Evolutionary conservation across 2,797 vertebrate species (phyloP), one percentile per base, ranked within the genome.

Genomic region (Anisognathus igniventris): DNA sequence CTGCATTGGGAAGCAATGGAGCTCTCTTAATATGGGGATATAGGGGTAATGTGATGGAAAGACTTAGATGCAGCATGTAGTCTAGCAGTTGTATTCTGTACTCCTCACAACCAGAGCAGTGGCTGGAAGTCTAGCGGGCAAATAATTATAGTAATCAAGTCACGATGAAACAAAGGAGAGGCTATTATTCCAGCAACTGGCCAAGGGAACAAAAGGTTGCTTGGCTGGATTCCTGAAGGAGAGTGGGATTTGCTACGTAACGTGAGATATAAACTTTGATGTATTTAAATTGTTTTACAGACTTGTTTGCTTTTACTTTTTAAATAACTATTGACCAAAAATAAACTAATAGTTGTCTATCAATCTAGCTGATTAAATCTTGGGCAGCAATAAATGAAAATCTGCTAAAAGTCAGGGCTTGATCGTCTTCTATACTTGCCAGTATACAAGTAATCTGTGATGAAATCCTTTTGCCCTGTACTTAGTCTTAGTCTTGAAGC

Each of bases 131-230:
- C 97, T 97, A 97, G 96, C 47, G 0, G 96, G 95, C 95, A 97
- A 95, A 97, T 97, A 97, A 98, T 97, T 97, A 97, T 95, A 95
- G 96, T 97, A 98, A 97, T 98, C 97, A 93, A 98, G 97, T 97
- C 97, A 96, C 2, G 83, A 86, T 81, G 93, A 97, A 97, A 97
- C 88, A 97, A 98, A 98, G 97, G 81, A 70, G 92, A 91, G 89
- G 96, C 94, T 97, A 95, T 96, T 97, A 95, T 97, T 97, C 93
- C 85, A 97, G 96, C 92, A 96, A 98, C 95, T 95, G 96, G 96
- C 94, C 95, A 94, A 92, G 76, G 95, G 95, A 96, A 95, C 86
- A 80, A 74, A 95, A 93, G 88, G 90, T 92, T 96, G 94, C 70
- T 96, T 97, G 92, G 33, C 77, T 90, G 65, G 65, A 91, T 89